Percentiles rank a stretch among this genome's conserved stretches.
phyloP scores from a whole-genome alignment of 2,113 vertebrate genomes.

The Dicrurus megarhynchus region DNA sequence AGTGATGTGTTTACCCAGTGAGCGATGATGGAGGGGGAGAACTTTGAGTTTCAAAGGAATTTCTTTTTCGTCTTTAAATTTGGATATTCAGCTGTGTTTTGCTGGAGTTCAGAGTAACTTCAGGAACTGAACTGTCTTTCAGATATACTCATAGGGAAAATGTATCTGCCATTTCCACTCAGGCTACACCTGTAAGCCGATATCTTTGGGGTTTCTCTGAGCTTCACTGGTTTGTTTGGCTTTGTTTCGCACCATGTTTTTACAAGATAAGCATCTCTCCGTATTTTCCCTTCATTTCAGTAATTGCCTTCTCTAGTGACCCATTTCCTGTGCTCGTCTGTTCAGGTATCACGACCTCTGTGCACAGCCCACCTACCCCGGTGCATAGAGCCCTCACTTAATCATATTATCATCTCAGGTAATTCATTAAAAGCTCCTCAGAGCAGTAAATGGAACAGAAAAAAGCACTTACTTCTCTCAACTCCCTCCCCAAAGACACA shows the following conservation, averaged over 20 bases:
- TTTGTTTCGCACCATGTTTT: conserved; percentile 28
- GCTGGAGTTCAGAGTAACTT: background rate
- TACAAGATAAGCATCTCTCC: conserved; percentile 20
- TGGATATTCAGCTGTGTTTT: background rate
- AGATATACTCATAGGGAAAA: background rate
- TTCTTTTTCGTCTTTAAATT: background rate
- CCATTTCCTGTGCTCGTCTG: background rate
- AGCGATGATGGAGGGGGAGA: background rate
- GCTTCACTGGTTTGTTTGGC: background rate
- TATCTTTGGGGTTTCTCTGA: background rate
- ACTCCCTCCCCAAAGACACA: background rate
- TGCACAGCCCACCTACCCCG: background rate
- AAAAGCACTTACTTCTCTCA: background rate
- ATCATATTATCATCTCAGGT: background rate
- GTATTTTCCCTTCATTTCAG: conserved; percentile 25
- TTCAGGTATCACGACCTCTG: background rate
- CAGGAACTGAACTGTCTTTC: background rate
- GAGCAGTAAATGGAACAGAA: background rate
- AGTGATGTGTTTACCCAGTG: background rate
- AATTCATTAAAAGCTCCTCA: background rate
- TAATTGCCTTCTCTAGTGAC: conserved; percentile 29
- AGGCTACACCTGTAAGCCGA: conserved; percentile 18
- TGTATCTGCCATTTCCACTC: background rate
- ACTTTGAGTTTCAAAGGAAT: background rate
- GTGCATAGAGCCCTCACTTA: background rate